phyloP scores from a whole-genome alignment of 2,113 vertebrate genomes.

The Chloropsis hardwickii region DNA sequence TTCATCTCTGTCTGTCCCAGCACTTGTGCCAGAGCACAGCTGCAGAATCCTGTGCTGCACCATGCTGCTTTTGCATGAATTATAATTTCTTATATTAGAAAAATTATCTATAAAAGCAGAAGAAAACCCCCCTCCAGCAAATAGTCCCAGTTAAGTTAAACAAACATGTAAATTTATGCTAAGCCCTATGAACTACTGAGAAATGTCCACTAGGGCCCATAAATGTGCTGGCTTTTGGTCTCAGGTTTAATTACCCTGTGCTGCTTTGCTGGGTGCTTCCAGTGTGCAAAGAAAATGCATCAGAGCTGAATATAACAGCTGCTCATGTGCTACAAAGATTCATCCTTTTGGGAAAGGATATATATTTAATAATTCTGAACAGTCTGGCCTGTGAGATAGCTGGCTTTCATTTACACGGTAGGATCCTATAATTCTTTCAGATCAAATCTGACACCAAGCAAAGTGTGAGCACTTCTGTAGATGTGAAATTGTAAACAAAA shows the following conservation, averaged over 20 bases:
- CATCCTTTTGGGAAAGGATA: neutral
- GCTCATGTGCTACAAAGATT: neutral
- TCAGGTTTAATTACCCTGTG: constrained; percentile 4
- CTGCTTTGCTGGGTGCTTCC: neutral
- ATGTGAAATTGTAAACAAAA: neutral
- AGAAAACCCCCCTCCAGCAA: neutral
- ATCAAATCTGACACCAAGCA: neutral
- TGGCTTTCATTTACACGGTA: neutral
- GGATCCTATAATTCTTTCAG: neutral
- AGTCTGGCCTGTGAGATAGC: neutral
- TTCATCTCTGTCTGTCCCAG: neutral
- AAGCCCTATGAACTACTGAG: neutral
- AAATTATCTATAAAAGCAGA: neutral
- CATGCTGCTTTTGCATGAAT: neutral
- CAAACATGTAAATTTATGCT: neutral
- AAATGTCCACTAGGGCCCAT: constrained; percentile 6
- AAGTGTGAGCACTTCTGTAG: neutral
- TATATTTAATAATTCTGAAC: neutral
- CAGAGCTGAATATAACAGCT: neutral
- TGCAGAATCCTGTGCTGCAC: neutral
- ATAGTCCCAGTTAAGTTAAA: neutral
- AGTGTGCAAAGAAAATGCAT: neutral
- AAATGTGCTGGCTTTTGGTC: constrained; percentile 40
- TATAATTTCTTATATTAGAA: neutral
- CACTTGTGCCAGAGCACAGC: neutral